phyloP scores from a whole-genome alignment of 2,888 invertebrate species.

The Odontocolon sp. region DNA sequence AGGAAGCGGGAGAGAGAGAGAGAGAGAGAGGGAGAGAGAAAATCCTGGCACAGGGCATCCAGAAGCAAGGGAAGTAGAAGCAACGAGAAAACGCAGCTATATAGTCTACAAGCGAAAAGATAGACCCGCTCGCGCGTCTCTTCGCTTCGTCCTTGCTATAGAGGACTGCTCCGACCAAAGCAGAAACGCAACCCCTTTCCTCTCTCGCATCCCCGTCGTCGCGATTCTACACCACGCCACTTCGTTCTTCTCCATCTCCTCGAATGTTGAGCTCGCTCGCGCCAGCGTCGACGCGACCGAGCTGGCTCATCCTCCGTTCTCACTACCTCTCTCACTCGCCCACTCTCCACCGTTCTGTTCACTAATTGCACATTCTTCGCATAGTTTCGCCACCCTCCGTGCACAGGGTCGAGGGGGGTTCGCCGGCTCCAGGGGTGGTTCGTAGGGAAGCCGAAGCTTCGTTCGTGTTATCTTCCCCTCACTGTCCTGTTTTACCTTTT shows the following conservation, averaged over 20 bases:
- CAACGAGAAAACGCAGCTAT: conserved; percentile 22
- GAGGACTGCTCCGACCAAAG: no score
- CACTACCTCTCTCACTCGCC: conserved; percentile 81
- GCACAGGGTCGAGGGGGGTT: conserved; percentile 67
- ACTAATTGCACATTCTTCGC: conserved; percentile 99
- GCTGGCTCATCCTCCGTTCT: conserved; percentile 81
- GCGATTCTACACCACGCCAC: conserved; percentile 53
- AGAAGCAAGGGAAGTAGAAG: conserved; percentile 7
- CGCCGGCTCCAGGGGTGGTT: conserved; percentile 61
- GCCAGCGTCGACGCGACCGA: conserved; percentile 13
- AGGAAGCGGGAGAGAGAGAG: conserved; percentile 13
- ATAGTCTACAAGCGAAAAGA: conserved; percentile 27
- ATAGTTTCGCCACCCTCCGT: conserved; percentile 89
- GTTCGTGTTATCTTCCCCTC: conserved; percentile 64
- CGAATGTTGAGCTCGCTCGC: conserved; percentile 29
- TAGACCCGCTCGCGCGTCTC: conserved; percentile 43
- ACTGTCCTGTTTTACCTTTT: conserved; percentile 59
- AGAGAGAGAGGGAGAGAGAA: conserved; percentile 10
- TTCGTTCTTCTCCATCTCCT: conserved; percentile 65
- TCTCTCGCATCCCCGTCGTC: conserved; percentile 58
- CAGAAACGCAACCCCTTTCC: conserved; percentile 34
- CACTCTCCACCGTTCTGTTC: conserved; percentile 86
- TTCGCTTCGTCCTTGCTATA: conserved; percentile 56
- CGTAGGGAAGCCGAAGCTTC: conserved; percentile 63
- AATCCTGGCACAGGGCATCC: neutral